Conservation (phyloP, 2,113 vertebrate genomes). For the Climacteris rufus region DNA sequence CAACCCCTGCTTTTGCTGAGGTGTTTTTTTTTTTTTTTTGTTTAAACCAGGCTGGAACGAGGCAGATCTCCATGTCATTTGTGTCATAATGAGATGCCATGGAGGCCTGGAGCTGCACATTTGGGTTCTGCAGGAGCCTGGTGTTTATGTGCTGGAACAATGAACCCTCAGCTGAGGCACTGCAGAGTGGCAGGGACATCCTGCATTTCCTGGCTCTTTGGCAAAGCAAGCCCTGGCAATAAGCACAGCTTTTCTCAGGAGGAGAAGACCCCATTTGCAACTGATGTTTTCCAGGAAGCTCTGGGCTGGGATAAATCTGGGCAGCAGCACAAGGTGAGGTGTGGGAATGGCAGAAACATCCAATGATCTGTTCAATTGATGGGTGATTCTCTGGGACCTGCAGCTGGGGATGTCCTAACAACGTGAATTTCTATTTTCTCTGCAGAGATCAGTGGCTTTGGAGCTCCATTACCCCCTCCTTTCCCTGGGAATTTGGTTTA, state of each 20-base stretch:
- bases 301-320: not conserved
- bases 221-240: not conserved
- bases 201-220: not conserved
- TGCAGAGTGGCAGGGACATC: not conserved
- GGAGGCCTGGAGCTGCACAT: not conserved
- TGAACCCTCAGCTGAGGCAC: not conserved
- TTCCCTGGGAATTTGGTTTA: not conserved
- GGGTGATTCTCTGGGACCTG: not conserved
- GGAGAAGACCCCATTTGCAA: not conserved
- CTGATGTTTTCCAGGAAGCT: not conserved
- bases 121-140: not conserved
- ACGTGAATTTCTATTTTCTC: not conserved
- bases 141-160: not conserved
- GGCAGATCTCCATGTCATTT: not conserved
- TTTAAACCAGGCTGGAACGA: not conserved
- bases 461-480: not conserved
- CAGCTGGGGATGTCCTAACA: not conserved
- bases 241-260: not conserved
- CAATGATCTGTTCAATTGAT: not conserved
- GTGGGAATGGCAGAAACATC: fast-evolving
- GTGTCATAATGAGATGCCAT: not conserved
- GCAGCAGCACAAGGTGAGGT: not conserved
- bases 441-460: not conserved
- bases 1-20: not conserved
- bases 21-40: not conserved